These are phyloP conservation scores for Alosa alosa DNA, from an alignment of 2,113 vertebrate genomes.

Conservation along the genomic window DNA sequence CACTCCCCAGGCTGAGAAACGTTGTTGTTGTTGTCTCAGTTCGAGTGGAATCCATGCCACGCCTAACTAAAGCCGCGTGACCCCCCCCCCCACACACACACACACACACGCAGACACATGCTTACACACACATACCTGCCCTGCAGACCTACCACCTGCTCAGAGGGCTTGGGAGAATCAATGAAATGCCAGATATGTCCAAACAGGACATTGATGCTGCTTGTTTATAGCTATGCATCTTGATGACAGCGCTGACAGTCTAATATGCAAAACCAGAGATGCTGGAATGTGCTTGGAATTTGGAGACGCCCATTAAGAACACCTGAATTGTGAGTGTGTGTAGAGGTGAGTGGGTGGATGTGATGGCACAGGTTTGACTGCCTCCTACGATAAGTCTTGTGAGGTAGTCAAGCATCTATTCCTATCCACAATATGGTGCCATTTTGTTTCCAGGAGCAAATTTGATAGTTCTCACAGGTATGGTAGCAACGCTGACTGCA, in stretches of 20 bases:
- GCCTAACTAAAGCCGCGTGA: neutral
- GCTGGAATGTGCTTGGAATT: neutral
- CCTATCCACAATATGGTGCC: neutral
- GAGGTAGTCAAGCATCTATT: neutral
- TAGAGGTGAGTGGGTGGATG: neutral
- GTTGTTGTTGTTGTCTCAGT: neutral
- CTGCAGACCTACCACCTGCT: neutral
- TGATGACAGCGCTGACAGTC: too few relatives aligned
- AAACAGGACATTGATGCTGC: neutral
- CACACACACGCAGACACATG: neutral
- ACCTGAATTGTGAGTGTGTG: neutral
- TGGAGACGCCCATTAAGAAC: neutral
- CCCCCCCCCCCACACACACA: neutral
- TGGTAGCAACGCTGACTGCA: neutral
- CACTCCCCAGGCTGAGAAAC: neutral
- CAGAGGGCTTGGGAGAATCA: neutral
- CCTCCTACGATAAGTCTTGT: neutral
- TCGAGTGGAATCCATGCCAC: neutral
- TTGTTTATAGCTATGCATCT: neutral
- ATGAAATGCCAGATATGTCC: too few relatives aligned
- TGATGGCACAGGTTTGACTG: neutral
- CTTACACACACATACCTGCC: neutral
- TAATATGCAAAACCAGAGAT: neutral
- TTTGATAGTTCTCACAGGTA: neutral
- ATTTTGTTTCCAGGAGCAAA: neutral